These are phyloP conservation scores for Brachionichthys hirsutus DNA, from an alignment of 2,113 vertebrate species.

Conservation along the genomic window DNA sequence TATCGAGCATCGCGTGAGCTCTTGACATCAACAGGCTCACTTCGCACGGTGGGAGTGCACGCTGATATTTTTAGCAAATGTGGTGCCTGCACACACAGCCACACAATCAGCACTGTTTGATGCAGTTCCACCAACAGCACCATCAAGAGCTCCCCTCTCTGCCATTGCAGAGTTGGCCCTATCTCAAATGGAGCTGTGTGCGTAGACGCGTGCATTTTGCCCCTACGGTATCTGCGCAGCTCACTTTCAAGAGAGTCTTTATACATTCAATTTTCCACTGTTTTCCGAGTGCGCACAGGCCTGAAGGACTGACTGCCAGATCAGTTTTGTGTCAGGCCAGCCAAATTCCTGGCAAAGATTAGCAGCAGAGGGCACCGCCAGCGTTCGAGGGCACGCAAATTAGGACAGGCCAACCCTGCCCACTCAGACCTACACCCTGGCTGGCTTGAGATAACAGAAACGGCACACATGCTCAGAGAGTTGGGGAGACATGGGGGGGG, in stretches of 20 bases:
- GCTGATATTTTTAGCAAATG: conserved; percentile 51
- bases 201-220: conserved; percentile 1
- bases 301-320: conserved; percentile 22
- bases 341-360: conserved; percentile 37
- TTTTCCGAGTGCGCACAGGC: neutral
- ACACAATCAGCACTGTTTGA: conserved; percentile 50
- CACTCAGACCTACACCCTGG: conserved; percentile 22
- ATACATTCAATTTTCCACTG: neutral
- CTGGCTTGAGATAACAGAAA: conserved; percentile 35
- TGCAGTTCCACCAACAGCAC: conserved; percentile 46
- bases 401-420: conserved; percentile 32
- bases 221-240: neutral
- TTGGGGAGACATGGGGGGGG: conserved; percentile 7
- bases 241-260: conserved; percentile 19
- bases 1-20: conserved; percentile 27
- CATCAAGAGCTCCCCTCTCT: conserved; percentile 55
- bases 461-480: conserved; percentile 24
- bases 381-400: conserved; percentile 41
- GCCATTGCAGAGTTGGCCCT: conserved; percentile 54
- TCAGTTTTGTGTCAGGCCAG: conserved; percentile 24
- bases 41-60: conserved; percentile 28
- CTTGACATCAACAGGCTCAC: conserved; percentile 53
- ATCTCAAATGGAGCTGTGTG: conserved; percentile 50
- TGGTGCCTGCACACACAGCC: conserved; percentile 23
- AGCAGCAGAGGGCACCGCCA: conserved; percentile 40